Evolutionary conservation across 2,113 vertebrate species (phyloP).

Genomic region (Chlamydotis undulata): DNA sequence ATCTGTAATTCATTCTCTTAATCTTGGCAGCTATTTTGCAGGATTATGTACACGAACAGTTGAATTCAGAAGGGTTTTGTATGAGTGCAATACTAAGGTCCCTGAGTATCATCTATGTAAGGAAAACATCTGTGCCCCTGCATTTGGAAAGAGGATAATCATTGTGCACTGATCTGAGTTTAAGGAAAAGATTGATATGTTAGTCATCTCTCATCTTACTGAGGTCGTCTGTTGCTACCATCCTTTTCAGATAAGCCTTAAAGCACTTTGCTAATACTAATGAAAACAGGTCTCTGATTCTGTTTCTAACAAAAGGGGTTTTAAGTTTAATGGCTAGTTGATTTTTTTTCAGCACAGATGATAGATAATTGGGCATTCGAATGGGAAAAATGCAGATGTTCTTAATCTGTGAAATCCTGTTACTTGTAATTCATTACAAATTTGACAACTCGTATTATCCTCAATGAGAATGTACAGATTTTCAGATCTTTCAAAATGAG

Average conservation of each 20-base stretch:
- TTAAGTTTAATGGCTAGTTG: slow-evolving; percentile 32
- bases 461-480: not conserved
- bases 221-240: not conserved
- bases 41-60: not conserved
- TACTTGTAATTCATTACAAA: slow-evolving; percentile 11
- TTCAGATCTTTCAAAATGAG: slow-evolving; percentile 17
- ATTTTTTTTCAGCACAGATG: not conserved
- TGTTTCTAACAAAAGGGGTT: slow-evolving; percentile 32
- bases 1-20: not conserved
- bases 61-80: not conserved
- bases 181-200: slow-evolving; percentile 10
- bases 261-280: slow-evolving; percentile 27
- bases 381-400: slow-evolving; percentile 17
- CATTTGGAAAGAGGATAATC: not conserved
- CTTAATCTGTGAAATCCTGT: slow-evolving; percentile 4
- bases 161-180: not conserved
- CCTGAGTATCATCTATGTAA: not conserved
- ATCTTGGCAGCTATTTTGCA: not conserved
- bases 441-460: not conserved
- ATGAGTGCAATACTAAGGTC: not conserved
- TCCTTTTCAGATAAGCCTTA: slow-evolving; percentile 26
- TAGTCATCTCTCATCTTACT: not conserved
- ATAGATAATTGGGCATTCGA: slow-evolving; percentile 35
- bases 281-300: slow-evolving; percentile 9
- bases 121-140: not conserved